These are phyloP conservation scores for Octopus sinensis DNA, from an alignment of 1,140 invertebrate species.

Conservation along the genomic window DNA sequence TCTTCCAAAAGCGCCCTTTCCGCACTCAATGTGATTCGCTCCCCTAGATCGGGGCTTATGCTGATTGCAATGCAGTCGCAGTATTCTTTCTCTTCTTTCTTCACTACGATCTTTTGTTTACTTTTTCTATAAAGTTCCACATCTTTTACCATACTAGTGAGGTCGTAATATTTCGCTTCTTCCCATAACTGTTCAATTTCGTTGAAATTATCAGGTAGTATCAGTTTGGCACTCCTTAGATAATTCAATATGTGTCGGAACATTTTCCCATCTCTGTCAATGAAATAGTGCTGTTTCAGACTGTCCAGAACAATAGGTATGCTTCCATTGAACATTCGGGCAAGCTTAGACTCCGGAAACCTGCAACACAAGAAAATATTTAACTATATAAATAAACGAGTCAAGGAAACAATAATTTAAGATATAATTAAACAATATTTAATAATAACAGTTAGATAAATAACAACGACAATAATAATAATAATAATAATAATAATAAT, in stretches of 20 bases:
- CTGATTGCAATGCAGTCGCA: slow-evolving; percentile 80
- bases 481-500: no score
- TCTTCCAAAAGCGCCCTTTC: slow-evolving; percentile 75
- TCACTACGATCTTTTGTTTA: slow-evolving; percentile 57
- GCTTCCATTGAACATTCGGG: slow-evolving; percentile 91
- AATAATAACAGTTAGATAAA: no score
- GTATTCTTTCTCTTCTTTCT: slow-evolving; percentile 33
- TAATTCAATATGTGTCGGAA: slow-evolving; percentile 95
- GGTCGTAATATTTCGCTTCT: slow-evolving; percentile 89
- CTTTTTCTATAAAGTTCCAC: slow-evolving; percentile 73
- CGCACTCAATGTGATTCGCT: slow-evolving; percentile 80
- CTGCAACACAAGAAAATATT: slow-evolving; percentile 59
- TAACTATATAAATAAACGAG: slow-evolving; percentile 14
- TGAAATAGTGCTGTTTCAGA: slow-evolving; percentile 97
- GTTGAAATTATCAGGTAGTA: slow-evolving; percentile 82
- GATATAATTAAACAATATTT: no score
- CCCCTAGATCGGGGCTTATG: slow-evolving; percentile 83
- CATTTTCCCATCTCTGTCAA: slow-evolving; percentile 92
- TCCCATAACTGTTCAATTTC: slow-evolving; percentile 87
- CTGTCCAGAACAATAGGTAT: slow-evolving; percentile 95
- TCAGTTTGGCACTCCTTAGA: slow-evolving; percentile 81
- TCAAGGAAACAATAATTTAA: slow-evolving; percentile 17
- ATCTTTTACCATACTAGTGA: slow-evolving; percentile 66
- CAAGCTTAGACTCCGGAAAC: slow-evolving; percentile 86
- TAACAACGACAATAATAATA: no score